A percentile compares a stretch with the other conserved stretches of the same genome.
Evolutionary conservation across 2,113 vertebrate species (phyloP).

Genomic region (Saguinus imperator): DNA sequence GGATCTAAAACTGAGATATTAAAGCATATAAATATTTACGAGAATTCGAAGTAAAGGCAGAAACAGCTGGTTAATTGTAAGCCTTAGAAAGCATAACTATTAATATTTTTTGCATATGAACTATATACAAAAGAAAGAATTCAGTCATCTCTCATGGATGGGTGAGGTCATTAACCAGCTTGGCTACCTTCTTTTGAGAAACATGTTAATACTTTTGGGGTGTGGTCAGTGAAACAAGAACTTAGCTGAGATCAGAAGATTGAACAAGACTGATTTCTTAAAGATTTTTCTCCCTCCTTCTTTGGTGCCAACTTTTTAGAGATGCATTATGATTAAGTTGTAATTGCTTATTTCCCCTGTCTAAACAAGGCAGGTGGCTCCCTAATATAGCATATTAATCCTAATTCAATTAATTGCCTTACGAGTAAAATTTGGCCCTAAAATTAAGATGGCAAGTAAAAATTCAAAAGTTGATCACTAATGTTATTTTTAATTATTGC

Average conservation of each 20-base stretch:
- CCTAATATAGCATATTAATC: neutral
- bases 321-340: neutral
- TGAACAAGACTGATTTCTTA: neutral
- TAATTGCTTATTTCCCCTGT: conserved; percentile 26
- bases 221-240: conserved; percentile 21
- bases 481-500: conserved; percentile 12
- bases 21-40: conserved; percentile 47
- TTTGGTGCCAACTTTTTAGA: conserved; percentile 10
- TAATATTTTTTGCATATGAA: conserved; percentile 54
- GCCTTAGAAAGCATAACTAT: conserved; percentile 39
- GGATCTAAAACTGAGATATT: neutral
- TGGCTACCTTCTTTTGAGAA: conserved; percentile 31
- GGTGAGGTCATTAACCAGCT: neutral
- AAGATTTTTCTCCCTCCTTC: neutral
- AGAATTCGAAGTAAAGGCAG: conserved; percentile 32
- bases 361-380: conserved; percentile 11
- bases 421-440: neutral
- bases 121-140: conserved; percentile 43
- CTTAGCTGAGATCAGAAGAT: neutral
- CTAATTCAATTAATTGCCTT: neutral
- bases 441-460: conserved; percentile 33
- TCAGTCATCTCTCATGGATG: neutral
- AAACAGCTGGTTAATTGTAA: conserved; percentile 45
- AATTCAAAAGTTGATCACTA: conserved; percentile 29
- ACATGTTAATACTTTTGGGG: neutral